These are phyloP conservation scores for honey bee (Apis mellifera) DNA, from an alignment of 1,140 invertebrate species.

Conservation along the genomic window Amel_HAv3.1 CM009942.2:10593001-10593500, in stretches of 20 bases:
- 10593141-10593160: background rate
- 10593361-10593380: conserved; percentile 15
- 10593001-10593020: conserved; percentile 18
- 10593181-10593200: background rate
- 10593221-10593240: too few species aligned
- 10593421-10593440: background rate
- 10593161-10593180: too few species aligned
- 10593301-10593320: background rate
- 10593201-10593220: too few species aligned
- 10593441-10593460: background rate
- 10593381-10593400: background rate
- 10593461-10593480: conserved; percentile 32
- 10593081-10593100: background rate
- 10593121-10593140: background rate
- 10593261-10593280: too few species aligned
- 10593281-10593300: background rate
- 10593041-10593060: conserved; percentile 40
- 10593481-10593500: background rate
- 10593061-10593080: conserved; percentile 7
- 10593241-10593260: too few species aligned
- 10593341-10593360: background rate
- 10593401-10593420: background rate
- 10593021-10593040: conserved; percentile 56
- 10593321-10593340: background rate
- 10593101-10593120: conserved; percentile 30